Base-by-base conservation (phyloP, 2,888 invertebrate genomes). In the Epinotia brunnichana region DNA sequence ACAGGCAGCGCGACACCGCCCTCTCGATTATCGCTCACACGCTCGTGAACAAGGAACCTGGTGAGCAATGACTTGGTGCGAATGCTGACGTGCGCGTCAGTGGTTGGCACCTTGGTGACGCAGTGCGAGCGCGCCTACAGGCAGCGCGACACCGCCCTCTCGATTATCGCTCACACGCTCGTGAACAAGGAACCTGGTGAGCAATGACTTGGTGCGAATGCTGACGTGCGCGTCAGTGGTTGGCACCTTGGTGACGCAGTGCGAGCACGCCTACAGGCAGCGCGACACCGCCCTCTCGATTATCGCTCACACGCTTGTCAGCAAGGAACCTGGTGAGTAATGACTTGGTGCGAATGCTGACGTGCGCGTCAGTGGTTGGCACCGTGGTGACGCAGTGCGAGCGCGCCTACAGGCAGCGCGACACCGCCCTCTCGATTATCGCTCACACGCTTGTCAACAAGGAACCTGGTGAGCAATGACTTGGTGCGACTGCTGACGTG, bases 361-460 rank as follows among this genome's bases (percentile, higher is more conserved):
- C 44, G 15, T 15, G 13, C 44, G 10, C 44, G 13, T 15, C 44
- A 3, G 13, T 11, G 13, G 15, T 3, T 44, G 5, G 15, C 44
- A 44, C 3, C 60, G 75, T 44, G 10, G 13, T 44, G 35, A 3
- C 35, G 2, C 35, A 35, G 4, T 4, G 35, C 35, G 2, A 4
- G 4, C 35, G 35, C 35, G 35, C 35, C 35, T 35, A 35, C 35
- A 2, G 35, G 35, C 4, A 89, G 71, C 79, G 81, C 35, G 84
- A 87, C 5, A 9, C 7, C 35, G 21, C 2, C 21, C 21, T 24
- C 21, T 24, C 77, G 17, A 79, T 86, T 11, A 84, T 88, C 15
- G 89, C 91, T 74, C 86, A 88, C 73, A 73, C 88, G 1, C 81
- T 90, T 10, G 72, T 87, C 69, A 83, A 85, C 74, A 90, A 85